phyloP scores from a whole-genome alignment of 2,113 vertebrate genomes.

The Lota lota region DNA sequence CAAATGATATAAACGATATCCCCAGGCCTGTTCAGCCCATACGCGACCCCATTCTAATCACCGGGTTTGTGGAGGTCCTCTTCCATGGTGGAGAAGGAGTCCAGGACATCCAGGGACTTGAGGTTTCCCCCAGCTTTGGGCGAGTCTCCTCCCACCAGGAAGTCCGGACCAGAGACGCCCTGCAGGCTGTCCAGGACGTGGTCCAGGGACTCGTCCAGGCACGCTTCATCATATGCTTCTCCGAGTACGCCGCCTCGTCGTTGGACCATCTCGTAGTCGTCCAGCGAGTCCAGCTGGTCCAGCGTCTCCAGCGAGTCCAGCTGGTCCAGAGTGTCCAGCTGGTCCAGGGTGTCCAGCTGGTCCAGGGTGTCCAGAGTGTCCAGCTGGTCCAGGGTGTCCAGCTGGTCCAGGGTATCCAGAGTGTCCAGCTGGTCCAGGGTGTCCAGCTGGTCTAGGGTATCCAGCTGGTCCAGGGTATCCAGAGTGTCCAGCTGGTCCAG shows the following conservation, averaged over 20 bases:
- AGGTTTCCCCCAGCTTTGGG: not conserved
- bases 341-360: slow-evolving; percentile 28
- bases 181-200: slow-evolving; percentile 22
- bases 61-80: not conserved
- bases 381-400: too few species aligned
- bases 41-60: too few species aligned
- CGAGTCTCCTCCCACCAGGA: not conserved
- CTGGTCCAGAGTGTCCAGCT: slow-evolving; percentile 37
- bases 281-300: too few species aligned
- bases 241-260: too few species aligned
- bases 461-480: slow-evolving; percentile 14
- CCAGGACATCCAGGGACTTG: slow-evolving; percentile 67
- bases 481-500: slow-evolving; percentile 25
- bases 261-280: not conserved
- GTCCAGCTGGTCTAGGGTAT: slow-evolving; percentile 16
- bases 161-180: not conserved
- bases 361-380: not conserved
- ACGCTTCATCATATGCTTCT: too few species aligned
- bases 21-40: too few species aligned
- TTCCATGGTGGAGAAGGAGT: slow-evolving; percentile 73
- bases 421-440: slow-evolving; percentile 43
- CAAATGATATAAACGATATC: too few species aligned
- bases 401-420: too few species aligned
- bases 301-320: not conserved
- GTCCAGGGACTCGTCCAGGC: slow-evolving; percentile 32